Base-by-base conservation (phyloP, 2,113 vertebrate species). In the Syngnathoides biaculeatus region DNA sequence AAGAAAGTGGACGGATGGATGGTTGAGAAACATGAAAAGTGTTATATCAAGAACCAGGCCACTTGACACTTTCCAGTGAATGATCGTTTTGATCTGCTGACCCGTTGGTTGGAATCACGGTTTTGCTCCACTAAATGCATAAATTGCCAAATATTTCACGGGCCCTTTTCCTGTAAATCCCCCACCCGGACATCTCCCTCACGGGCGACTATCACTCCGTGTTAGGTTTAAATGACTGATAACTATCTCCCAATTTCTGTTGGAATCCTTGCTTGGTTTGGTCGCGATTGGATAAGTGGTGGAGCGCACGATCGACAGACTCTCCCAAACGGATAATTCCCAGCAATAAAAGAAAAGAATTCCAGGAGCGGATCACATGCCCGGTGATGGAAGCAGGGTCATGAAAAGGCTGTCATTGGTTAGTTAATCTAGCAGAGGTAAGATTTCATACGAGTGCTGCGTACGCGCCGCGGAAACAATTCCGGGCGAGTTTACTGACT, bases 401-500 rank as follows among this genome's bases (percentile, higher is more conserved):
- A 76, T 86, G 85, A 85, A 62, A 88, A 84, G 55, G 62, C 64
- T 69, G 80, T 88, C 67, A 56, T 45, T 10, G 47, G 72, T 80
- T 82, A 83, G 88, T 89, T 89, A 86, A 90, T 89, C 88, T 88
- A 77, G 43, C 52, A 58, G 65, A 59, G 81, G 79, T 87, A 85
- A 75, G 71, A 82, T 85, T 86, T 87, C 79, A 88, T 65, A 74
- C 69, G 13, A 57, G 77, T 60, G 68, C 74, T 84, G n/a, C n/a
- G n/a, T 79, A 74, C 68, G 50, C 80, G 84, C 75, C 86, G 82
- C 80, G 68, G 79, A 57, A 42, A 40, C 35, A 68, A 74, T 78
- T 68, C 67, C 67, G 65, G 17, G 24, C 38, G 50, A 67, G 43
- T 82, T 48, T 68, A 67, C 80, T 30, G 72, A 84, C 61, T 69